Base-by-base conservation (phyloP, 1,140 invertebrate genomes). In the Sminthurides bifidus region DNA sequence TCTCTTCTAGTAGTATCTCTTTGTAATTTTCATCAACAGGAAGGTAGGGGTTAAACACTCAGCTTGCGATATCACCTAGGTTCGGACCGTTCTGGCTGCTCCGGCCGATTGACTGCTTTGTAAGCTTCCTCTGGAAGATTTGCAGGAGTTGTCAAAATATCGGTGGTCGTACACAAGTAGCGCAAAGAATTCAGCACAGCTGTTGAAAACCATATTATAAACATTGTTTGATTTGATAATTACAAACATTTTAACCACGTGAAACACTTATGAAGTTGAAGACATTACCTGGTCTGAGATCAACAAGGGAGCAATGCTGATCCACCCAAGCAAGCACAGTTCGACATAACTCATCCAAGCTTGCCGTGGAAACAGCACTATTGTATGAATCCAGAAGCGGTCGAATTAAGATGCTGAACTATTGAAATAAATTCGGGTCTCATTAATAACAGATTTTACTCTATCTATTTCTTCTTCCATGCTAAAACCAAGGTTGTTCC, bases 241-340 rank as follows among this genome's bases (percentile, higher is more conserved):
- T 58, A 30, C n/a, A 51, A 38, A 35, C 44, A 53, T 43, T 15
- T 5, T 37, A 37, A 4, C 29, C 4, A 30, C 14, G 2, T 10
- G 3, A 50, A 23, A 23, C 15, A 29, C 5, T 4, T 48, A 4
- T 26, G 21, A 52, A 8, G 17, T 19, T 6, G 49, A 27, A 3
- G 4, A 5, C 30, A 66, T 71, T 77, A 93, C 91, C 85, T 72
- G 89, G 89, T 68, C 92, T 80, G 68, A 97, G 82, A 74, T 90
- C 82, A 59, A 87, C 82, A 54, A 97, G 78, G 12, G 90, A 92
- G 73, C 92, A 96, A 72, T 93, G 87, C 68, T 96, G 90, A 69
- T 96, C 92, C 30, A 93, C 81, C 93, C 93, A 98, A 29, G 85
- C 76, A 63, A 92, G 77, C 54, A 88, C 89, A 56, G 89, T 92